Evolutionary conservation across 1,140 invertebrate species (phyloP), one percentile per base, ranked within the genome.

Genomic region (Tetramorium parvispinum): DNA sequence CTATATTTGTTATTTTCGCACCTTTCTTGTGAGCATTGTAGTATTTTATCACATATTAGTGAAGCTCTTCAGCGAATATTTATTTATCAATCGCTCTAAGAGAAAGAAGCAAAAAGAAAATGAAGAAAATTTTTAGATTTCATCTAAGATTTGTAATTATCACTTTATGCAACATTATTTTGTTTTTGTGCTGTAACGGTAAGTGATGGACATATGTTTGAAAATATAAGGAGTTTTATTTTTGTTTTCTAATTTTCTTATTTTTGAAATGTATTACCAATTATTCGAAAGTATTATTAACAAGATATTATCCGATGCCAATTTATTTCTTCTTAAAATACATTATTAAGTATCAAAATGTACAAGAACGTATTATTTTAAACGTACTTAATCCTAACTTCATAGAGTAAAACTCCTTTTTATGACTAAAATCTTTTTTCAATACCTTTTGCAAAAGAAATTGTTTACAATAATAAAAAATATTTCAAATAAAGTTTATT

Each of bases 101-200:
- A 8, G 21, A 7, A 73, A 49, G n/a, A 49, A 18, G 8, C 2
- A 13, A 11, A 43, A 73, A 1, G 16, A 82, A 59, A 5, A 83
- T 83, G 79, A 73, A 49, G 40, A 59, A 21, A 73, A 6, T 59
- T 10, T 32, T 83, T 11, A 46, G 53, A 82, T 32, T 32, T 32
- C 32, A 32, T 32, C 11, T 16, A 4, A 79, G 59, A 57, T 82
- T 40, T 71, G 10, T 57, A 24, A 43, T 21, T 79, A 66, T 79
- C 16, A 46, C 18, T 6, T 11, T 82, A 24, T 71, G 66, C 37
- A 55, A 66, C 18, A 82, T 46, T 10, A 43, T 82, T 46, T 53
- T 83, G 13, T 32, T 83, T 49, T 21, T 83, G 0, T 70, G 78
- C 40, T 70, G 18, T 2, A 73, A 27, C 40, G 79, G 79, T 83